phyloP scores from a whole-genome alignment of 2,113 vertebrate species.

The Orycteropus afer region DNA sequence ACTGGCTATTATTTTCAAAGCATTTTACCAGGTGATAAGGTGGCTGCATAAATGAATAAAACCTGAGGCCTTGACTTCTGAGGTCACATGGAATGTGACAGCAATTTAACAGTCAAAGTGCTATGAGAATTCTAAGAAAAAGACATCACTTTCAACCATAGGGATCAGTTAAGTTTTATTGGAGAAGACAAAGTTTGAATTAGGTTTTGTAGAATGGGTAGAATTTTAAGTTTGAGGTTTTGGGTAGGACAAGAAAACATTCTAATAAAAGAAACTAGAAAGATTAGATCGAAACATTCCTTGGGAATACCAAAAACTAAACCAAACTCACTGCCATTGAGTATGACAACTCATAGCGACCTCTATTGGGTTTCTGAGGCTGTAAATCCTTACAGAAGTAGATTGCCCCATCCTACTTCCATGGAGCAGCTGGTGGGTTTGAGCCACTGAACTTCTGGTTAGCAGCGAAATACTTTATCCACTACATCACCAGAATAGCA shows the following conservation, averaged over 20 bases:
- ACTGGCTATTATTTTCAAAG: background rate
- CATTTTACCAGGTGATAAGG: background rate
- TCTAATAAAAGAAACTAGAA: background rate
- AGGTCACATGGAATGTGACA: too few species aligned
- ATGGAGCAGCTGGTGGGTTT: too few species aligned
- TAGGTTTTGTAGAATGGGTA: background rate
- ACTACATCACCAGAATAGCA: too few species aligned
- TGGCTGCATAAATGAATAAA: accelerated
- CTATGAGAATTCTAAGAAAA: background rate
- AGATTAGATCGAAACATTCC: accelerated
- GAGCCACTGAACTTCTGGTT: too few species aligned
- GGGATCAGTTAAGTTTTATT: background rate
- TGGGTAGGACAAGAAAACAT: background rate
- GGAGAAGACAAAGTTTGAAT: background rate
- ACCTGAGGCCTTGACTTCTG: background rate
- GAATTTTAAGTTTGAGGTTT: background rate
- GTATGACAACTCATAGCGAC: too few species aligned
- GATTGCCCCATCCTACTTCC: too few species aligned
- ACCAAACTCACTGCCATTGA: too few species aligned
- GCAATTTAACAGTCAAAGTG: background rate
- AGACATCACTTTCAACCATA: accelerated
- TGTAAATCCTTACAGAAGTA: too few species aligned
- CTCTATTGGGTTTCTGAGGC: too few species aligned
- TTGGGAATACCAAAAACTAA: background rate
- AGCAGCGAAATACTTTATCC: too few species aligned